Percentiles rank a stretch among this genome's conserved stretches.
Evolutionary conservation across 2,797 vertebrate genomes (phyloP).

Genomic region (Carapus acus): DNA sequence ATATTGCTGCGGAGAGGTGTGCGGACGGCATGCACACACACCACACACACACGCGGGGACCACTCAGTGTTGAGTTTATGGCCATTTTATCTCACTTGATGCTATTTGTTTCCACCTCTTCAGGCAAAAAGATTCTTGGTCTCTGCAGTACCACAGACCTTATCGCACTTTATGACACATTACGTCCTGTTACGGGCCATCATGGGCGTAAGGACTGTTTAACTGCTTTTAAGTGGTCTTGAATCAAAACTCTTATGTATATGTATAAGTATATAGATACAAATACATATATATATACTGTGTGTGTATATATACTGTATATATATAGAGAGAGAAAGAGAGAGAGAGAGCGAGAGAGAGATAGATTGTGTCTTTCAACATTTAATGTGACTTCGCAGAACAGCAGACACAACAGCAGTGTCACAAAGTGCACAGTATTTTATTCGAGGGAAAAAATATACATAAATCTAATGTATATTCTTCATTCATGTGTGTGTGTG

Average conservation of each 20-base stretch:
- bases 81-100: conserved; percentile 48
- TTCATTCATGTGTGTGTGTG: too few species aligned
- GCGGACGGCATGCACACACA: conserved; percentile 32
- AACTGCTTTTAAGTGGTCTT: conserved; percentile 39
- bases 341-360: too few species aligned
- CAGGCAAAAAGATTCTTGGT: conserved; percentile 42
- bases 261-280: too few species aligned
- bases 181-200: conserved; percentile 34
- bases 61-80: conserved; percentile 50
- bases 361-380: too few species aligned
- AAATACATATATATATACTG: too few species aligned
- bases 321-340: too few species aligned
- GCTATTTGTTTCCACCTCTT: conserved; percentile 57
- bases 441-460: too few species aligned
- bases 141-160: conserved; percentile 43
- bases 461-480: too few species aligned
- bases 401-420: conserved; percentile 36
- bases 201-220: conserved; percentile 7
- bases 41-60: conserved; percentile 31
- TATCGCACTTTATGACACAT: conserved; percentile 55
- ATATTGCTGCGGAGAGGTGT: conserved; percentile 27
- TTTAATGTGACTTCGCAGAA: conserved; percentile 15
- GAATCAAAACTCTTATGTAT: too few species aligned
- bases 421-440: too few species aligned
- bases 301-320: too few species aligned